Base-by-base conservation (phyloP, 2,113 vertebrate species). In the Etia nguti region DNA sequence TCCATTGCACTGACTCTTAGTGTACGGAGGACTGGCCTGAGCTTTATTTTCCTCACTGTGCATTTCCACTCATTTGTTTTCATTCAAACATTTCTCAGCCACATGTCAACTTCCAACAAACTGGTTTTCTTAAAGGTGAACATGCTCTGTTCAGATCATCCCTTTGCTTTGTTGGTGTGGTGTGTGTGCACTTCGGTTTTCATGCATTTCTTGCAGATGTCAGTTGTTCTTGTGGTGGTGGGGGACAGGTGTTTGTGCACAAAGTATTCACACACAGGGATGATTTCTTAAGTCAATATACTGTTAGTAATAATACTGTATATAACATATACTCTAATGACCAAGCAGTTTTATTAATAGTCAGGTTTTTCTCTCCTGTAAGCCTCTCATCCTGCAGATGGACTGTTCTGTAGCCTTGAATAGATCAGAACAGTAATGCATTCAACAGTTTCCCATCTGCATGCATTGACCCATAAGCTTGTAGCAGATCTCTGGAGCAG, bases 1-100 rank as follows among this genome's bases (percentile, higher is more conserved):
- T 93, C 95, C 92, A 86, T 75, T 90, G 62, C 48, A 60, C 77
- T 93, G 90, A 94, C 87, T 86, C 34, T 81, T 29, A 10, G 18
- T 8, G 8, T 62, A 4, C 15, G 20, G 6, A 81, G 22, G 8
- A 9, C 70, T 38, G 77, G n/a, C 16, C 62, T 68, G 29, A 18
- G 43, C 88, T 73, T 46, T 84, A 79, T 84, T 43, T 79, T 65
- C 50, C 68, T 75, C 50, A 38, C 2, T 48, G 4, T 36, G 60
- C 60, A 10, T 84, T 90, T 88, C 24, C 5, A 43, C 38, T 83
- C 60, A 31, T 79, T 89, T 90, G 91, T 89, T 88, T 90, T 81
- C n/a, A 70, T 83, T 92, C 46, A 85, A 90, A 91, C 34, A 7
- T 81, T 24, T 8, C 46, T 80, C 80, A 70, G 62, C 62, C 56